Conservation (phyloP, 2,113 vertebrate species). For the Tautogolabrus adspersus region DNA sequence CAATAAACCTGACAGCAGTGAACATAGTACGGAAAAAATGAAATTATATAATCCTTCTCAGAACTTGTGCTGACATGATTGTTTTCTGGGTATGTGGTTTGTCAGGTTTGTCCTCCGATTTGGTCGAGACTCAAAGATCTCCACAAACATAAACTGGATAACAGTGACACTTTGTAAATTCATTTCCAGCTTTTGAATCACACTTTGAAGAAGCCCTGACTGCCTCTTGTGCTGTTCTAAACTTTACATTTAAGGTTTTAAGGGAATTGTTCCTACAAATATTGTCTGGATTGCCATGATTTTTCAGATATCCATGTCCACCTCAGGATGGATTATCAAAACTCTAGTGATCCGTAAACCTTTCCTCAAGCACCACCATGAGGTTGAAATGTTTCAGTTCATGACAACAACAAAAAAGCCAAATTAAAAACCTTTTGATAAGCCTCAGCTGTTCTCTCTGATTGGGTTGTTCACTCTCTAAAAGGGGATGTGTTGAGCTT, state of each 20-base stretch:
- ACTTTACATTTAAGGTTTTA: too few relatives aligned
- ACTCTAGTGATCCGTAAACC: neutral
- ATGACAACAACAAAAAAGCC: neutral
- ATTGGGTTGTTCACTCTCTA: too few relatives aligned
- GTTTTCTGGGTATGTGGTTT: neutral
- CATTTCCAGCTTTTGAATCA: too few relatives aligned
- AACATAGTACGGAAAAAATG: neutral
- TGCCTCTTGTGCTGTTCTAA: too few relatives aligned
- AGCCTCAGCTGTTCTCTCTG: neutral
- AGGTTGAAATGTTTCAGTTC: neutral
- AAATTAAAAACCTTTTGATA: neutral
- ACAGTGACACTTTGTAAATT: too few relatives aligned
- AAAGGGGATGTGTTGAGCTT: too few relatives aligned
- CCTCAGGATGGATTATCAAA: neutral
- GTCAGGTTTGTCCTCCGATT: neutral
- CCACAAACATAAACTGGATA: too few relatives aligned
- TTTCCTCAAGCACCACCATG: neutral
- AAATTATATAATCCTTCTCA: neutral
- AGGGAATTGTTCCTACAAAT: too few relatives aligned
- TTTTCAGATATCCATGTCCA: neutral
- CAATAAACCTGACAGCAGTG: neutral
- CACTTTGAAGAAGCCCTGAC: too few relatives aligned
- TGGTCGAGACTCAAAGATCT: too few relatives aligned
- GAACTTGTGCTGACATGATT: neutral
- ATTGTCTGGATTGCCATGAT: neutral